Conservation (phyloP, 1,140 invertebrate genomes). For the Chironomus tepperi region DNA sequence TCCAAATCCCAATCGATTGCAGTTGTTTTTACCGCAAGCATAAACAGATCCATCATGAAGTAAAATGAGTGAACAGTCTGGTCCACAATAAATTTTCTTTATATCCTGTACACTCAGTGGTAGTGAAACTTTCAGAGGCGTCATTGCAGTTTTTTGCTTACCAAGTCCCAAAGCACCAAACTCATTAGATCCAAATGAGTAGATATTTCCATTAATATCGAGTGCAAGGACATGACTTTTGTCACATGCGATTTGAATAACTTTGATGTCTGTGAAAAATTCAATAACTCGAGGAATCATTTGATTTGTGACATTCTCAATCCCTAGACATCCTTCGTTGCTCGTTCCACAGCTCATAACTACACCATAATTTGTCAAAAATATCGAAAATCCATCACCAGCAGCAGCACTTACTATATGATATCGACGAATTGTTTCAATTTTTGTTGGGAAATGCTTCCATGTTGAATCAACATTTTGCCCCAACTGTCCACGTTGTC, state of each 20-base stretch:
- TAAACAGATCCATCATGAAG: conserved; percentile 53
- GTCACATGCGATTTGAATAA: conserved; percentile 54
- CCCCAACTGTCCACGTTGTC: conserved; percentile 57
- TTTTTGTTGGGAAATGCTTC: conserved; percentile 46
- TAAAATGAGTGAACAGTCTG: conserved; percentile 56
- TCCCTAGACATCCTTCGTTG: conserved; percentile 54
- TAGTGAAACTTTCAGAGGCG: conserved; percentile 28
- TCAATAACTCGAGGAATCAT: conserved; percentile 24
- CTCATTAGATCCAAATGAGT: conserved; percentile 58
- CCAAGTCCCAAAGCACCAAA: conserved; percentile 57
- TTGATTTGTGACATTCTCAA: conserved; percentile 48
- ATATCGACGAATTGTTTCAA: conserved; percentile 52
- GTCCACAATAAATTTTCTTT: conserved; percentile 50
- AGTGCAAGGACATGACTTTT: conserved; percentile 57
- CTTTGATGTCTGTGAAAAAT: conserved; percentile 48
- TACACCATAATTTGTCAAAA: conserved; percentile 60
- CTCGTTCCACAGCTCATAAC: conserved; percentile 64
- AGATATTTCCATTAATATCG: conserved; percentile 51
- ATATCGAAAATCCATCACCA: conserved; percentile 52
- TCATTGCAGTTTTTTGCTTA: conserved; percentile 40
- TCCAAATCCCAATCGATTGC: conserved; percentile 61
- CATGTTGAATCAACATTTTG: conserved; percentile 48
- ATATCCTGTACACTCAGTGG: conserved; percentile 44
- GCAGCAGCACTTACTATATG: conserved; percentile 49
- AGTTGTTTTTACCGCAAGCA: conserved; percentile 57